Evolutionary conservation across 2,888 invertebrate genomes (phyloP), one percentile per base, ranked within the genome.

Genomic region (Tolmerus cingulatus): DNA sequence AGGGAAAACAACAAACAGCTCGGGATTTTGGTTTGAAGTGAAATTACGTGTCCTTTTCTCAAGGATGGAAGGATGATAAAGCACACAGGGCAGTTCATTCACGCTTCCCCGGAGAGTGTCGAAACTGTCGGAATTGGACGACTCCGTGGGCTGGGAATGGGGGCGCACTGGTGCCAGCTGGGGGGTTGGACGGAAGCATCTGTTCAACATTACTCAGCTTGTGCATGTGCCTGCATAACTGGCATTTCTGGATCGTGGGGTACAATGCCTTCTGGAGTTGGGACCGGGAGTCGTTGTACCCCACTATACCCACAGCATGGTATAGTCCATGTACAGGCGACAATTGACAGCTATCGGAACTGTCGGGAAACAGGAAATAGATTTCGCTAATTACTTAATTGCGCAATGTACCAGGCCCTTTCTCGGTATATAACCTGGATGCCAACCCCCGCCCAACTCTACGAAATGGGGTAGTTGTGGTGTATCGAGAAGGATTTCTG

Each of bases 41-140:
- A 82, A 82, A 82, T 82, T 82, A 82, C 82, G 82, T 82, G 82
- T 82, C 82, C 82, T 82, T 82, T 82, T 66, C 57, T 79, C 57
- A 82, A 82, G 66, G 57, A 82, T 82, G 66, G 37, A 82, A 66
- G 82, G 37, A 82, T 82, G 82, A 82, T 82, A 82, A 82, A 82
- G 82, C 82, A 82, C 82, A 82, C 82, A 82, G 82, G 66, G 66
- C 82, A 82, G 82, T 82, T 57, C 82, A 82, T 66, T 82, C 82
- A 82, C 82, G 82, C 82, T 82, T 66, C n/a, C 51, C 66, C 51
- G 51, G 51, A 37, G 34, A 57, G 57, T 57, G 82, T 79, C 82
- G 23, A 57, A 27, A 57, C 57, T 82, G 57, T 34, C 40, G 76
- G 76, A 34, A 76, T 34, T 66, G 78, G 78, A 43, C n/a, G 66